phyloP scores from a whole-genome alignment of 2,113 vertebrate genomes.

The Mugil cephalus region DNA sequence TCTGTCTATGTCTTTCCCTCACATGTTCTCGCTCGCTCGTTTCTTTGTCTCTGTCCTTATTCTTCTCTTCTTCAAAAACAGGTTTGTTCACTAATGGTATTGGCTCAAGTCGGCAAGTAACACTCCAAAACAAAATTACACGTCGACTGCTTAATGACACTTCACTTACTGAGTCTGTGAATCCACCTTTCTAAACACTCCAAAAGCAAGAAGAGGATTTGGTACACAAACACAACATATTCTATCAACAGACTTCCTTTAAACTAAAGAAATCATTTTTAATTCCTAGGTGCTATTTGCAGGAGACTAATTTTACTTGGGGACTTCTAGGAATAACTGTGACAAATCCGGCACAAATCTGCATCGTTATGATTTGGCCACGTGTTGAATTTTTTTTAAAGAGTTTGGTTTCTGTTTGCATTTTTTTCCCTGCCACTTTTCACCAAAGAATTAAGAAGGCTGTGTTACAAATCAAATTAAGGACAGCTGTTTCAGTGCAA shows the following conservation, averaged over 20 bases:
- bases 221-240: not conserved
- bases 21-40: not conserved
- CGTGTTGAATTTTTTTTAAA: no score
- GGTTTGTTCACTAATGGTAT: slow-evolving; percentile 2
- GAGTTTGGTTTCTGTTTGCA: no score
- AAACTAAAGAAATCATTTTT: not conserved
- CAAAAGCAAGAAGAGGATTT: not conserved
- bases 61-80: slow-evolving; percentile 22
- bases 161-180: no score
- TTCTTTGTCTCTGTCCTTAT: not conserved
- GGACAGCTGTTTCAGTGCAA: no score
- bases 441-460: no score
- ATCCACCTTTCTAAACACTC: not conserved
- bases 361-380: no score
- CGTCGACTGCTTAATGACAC: not conserved
- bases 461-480: no score
- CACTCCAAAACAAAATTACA: not conserved
- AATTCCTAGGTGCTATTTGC: no score
- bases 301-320: no score
- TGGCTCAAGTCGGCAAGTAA: not conserved
- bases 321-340: no score
- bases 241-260: not conserved
- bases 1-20: slow-evolving; percentile 12
- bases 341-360: no score
- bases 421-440: no score